A percentile compares a stretch with the other conserved stretches of the same genome.
Evolutionary conservation across 1,140 invertebrate genomes (phyloP).

Genomic region (Bombus impatiens): DNA sequence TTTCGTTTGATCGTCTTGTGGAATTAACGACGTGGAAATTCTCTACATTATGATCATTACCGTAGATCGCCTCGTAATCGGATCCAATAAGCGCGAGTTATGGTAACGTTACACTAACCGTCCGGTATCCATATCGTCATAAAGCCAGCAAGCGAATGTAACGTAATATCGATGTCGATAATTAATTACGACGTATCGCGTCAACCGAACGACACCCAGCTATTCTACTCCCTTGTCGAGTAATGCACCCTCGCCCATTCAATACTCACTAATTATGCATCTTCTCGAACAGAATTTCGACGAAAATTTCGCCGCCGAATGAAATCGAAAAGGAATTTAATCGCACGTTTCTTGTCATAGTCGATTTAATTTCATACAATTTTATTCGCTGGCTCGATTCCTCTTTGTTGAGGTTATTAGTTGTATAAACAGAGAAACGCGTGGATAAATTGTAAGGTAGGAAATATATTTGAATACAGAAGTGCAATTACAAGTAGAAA

Average conservation of each 20-base stretch:
- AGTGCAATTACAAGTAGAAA: no score
- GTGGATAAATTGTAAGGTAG: no score
- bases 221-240: background rate
- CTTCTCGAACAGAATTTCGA: background rate
- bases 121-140: background rate
- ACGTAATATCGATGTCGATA: background rate
- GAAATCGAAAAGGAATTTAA: background rate
- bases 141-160: background rate
- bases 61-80: background rate
- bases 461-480: no score
- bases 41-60: background rate
- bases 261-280: background rate
- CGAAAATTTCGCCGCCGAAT: background rate
- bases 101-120: background rate
- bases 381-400: no score
- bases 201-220: background rate
- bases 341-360: background rate
- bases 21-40: constrained; percentile 8
- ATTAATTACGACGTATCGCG: constrained; percentile 3
- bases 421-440: no score
- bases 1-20: background rate
- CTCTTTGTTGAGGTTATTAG: no score
- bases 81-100: constrained; percentile 19
- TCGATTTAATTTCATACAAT: no score
- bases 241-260: background rate